These are phyloP conservation scores for Corydoras sp. DNA, from an alignment of 2,113 vertebrate species.

Conservation along the genomic window DNA sequence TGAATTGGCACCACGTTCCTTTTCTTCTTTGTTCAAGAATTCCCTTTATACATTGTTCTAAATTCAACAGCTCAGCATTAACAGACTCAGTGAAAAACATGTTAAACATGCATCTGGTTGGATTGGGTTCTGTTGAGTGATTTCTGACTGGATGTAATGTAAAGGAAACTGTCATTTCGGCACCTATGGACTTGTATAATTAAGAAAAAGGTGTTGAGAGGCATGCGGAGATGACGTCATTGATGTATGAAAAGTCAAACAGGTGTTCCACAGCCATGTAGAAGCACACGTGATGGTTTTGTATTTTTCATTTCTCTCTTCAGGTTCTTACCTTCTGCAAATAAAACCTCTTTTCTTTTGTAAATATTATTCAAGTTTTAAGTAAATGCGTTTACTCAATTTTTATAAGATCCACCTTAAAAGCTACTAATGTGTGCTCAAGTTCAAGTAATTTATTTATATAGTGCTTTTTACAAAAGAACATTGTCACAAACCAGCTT, in stretches of 20 bases:
- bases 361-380: too few species aligned
- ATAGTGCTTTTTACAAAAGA: too few species aligned
- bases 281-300: not conserved
- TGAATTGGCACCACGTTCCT: too few species aligned
- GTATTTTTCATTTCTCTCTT: not conserved
- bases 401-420: not conserved
- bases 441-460: too few species aligned
- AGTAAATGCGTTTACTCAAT: not conserved
- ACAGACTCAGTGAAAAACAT: not conserved
- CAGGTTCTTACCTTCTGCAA: not conserved
- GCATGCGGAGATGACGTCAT: constrained; percentile 16
- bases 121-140: not conserved
- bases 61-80: too few species aligned
- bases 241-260: constrained; percentile 10
- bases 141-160: not conserved
- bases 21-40: too few species aligned
- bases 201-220: constrained; percentile 28
- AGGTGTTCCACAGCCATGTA: constrained; percentile 12
- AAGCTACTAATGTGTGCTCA: too few species aligned
- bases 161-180: not conserved
- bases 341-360: not conserved
- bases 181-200: not conserved
- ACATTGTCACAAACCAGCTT: too few species aligned
- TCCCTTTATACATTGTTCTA: too few species aligned
- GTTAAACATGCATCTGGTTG: not conserved